Evolutionary conservation across 2,888 invertebrate genomes (phyloP).

Genomic region (Thereva nobilitata): DNA sequence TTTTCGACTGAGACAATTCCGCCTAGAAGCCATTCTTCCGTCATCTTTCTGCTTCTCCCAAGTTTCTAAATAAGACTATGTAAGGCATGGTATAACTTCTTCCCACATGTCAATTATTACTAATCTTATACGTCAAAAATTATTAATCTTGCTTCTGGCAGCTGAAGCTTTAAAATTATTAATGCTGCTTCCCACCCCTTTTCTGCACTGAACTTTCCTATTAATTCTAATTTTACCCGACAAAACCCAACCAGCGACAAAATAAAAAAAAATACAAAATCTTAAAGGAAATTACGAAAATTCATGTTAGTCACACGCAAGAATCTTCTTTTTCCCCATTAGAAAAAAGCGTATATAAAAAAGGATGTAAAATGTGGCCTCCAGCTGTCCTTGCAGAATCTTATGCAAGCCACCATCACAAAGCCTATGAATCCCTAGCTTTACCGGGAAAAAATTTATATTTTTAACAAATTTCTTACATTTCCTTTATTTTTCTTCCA

Average conservation of each 20-base stretch:
- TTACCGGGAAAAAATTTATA: not conserved
- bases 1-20: too few species aligned
- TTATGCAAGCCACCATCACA: not conserved
- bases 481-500: not conserved
- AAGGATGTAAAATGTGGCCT: conserved; percentile 11
- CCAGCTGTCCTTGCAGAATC: conserved; percentile 7
- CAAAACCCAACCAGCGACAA: not conserved
- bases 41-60: too few species aligned
- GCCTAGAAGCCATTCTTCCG: too few species aligned
- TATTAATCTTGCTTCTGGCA: too few species aligned
- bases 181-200: too few species aligned
- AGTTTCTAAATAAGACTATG: too few species aligned
- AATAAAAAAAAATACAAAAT: conserved; percentile 1
- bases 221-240: not conserved
- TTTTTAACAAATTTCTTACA: not conserved
- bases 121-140: too few species aligned
- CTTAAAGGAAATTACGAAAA: not conserved
- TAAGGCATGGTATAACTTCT: too few species aligned
- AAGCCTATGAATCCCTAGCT: too few species aligned
- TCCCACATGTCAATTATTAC: too few species aligned
- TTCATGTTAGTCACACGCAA: not conserved
- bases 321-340: not conserved
- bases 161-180: too few species aligned
- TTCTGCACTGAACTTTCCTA: too few species aligned
- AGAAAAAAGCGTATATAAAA: not conserved